Percentiles rank a stretch among this genome's conserved stretches.
Conservation (phyloP, 35 echinoderm and acorn worm species). For the Ophioderma brevispina region DNA sequence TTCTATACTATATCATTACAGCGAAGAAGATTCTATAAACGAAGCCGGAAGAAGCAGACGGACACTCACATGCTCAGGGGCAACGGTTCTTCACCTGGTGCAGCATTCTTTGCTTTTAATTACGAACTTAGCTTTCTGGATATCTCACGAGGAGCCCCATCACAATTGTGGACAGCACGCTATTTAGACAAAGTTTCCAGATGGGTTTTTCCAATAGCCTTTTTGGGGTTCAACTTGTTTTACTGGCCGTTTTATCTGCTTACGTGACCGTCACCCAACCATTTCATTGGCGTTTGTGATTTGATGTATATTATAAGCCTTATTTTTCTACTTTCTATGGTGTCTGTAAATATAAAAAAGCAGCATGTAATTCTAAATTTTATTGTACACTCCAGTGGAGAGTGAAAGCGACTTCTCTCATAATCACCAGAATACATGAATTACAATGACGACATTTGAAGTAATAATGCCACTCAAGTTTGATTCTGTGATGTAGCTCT, state of each 20-base stretch:
- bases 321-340: neutral
- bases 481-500: too few relatives aligned
- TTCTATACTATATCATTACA: neutral
- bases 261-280: neutral
- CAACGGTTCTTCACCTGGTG: neutral
- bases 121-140: neutral
- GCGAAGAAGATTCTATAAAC: neutral
- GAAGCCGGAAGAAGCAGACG: neutral
- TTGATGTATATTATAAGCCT: neutral
- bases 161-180: neutral
- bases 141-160: neutral
- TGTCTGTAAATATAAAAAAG: neutral
- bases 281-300: too few relatives aligned
- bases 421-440: too few relatives aligned
- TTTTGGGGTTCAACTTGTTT: slow-evolving; percentile 42
- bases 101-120: neutral
- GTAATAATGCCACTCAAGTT: too few relatives aligned
- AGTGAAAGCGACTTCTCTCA: too few relatives aligned
- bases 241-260: slow-evolving; percentile 68
- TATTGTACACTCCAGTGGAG: too few relatives aligned
- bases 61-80: neutral
- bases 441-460: too few relatives aligned
- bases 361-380: too few relatives aligned
- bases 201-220: slow-evolving; percentile 35
- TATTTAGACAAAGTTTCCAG: slow-evolving; percentile 42